Percentiles rank a stretch among this genome's conserved stretches.
Evolutionary conservation across 2,797 vertebrate species (phyloP).

Genomic region (Falco naumanni): DNA sequence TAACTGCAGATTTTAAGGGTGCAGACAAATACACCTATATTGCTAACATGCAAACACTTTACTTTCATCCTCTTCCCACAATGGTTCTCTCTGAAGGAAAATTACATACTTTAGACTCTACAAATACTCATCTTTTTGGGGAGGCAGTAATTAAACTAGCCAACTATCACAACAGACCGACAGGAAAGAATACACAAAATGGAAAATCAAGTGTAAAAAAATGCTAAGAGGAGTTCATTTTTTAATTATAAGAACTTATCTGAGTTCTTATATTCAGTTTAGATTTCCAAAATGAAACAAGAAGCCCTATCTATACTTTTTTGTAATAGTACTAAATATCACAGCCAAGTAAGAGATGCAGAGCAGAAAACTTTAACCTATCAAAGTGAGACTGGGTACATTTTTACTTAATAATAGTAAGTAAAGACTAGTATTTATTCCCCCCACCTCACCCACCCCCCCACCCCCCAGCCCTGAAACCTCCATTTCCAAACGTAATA

Average conservation of each 20-base stretch:
- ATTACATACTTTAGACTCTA: background rate
- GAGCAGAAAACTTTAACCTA: background rate
- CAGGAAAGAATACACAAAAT: background rate
- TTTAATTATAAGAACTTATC: background rate
- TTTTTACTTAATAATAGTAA: background rate
- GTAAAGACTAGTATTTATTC: background rate
- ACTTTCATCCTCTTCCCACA: background rate
- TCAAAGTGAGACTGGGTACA: background rate
- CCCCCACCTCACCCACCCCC: no score
- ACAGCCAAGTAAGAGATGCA: background rate
- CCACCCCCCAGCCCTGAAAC: background rate
- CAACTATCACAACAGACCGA: background rate
- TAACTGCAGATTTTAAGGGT: background rate
- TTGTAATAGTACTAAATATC: background rate
- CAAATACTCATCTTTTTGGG: background rate
- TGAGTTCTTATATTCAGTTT: background rate
- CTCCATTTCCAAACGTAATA: background rate
- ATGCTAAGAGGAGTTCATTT: background rate
- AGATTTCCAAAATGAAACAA: background rate
- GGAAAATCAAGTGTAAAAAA: background rate
- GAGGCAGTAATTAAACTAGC: background rate
- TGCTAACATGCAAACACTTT: background rate
- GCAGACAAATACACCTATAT: background rate
- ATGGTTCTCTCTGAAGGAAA: background rate
- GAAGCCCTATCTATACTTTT: background rate